These are phyloP conservation scores for Netelia inedita DNA, from an alignment of 2,888 invertebrate species.

Conservation along the genomic window DNA sequence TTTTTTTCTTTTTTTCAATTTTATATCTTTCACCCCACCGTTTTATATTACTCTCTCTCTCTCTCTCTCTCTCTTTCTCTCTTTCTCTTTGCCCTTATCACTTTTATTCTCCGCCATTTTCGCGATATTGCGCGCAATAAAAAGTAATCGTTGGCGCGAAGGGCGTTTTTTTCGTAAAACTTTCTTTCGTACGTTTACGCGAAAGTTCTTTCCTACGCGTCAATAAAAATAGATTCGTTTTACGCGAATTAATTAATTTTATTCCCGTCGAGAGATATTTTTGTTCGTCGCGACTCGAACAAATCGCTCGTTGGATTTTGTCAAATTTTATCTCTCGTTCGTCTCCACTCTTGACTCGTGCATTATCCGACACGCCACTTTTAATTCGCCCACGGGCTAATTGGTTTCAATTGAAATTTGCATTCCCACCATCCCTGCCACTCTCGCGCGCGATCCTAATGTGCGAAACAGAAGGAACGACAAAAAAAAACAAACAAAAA, in stretches of 20 bases:
- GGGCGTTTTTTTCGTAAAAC: background rate
- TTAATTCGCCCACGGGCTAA: conserved; percentile 16
- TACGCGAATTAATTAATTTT: no score
- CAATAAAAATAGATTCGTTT: background rate
- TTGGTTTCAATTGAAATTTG: conserved; percentile 47
- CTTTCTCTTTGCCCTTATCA: background rate
- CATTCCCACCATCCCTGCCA: conserved; percentile 17
- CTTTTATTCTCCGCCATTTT: background rate
- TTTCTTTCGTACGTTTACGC: background rate
- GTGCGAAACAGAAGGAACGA: conserved; percentile 23
- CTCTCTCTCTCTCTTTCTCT: background rate
- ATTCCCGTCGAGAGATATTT: background rate
- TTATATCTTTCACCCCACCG: background rate
- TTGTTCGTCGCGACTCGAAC: background rate
- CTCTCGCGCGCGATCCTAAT: background rate
- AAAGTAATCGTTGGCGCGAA: background rate
- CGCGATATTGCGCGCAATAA: background rate
- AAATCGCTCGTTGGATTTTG: background rate
- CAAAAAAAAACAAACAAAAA: no score
- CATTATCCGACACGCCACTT: background rate
- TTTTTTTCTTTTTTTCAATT: conserved; percentile 37
- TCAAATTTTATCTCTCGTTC: no score
- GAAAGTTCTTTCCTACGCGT: no score
- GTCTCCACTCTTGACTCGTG: background rate
- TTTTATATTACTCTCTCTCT: conserved; percentile 2